A percentile compares a stretch with the other conserved stretches of the same genome.
phyloP scores from a whole-genome alignment of 2,888 invertebrate species.

The Pharmacophagus antenor region DNA sequence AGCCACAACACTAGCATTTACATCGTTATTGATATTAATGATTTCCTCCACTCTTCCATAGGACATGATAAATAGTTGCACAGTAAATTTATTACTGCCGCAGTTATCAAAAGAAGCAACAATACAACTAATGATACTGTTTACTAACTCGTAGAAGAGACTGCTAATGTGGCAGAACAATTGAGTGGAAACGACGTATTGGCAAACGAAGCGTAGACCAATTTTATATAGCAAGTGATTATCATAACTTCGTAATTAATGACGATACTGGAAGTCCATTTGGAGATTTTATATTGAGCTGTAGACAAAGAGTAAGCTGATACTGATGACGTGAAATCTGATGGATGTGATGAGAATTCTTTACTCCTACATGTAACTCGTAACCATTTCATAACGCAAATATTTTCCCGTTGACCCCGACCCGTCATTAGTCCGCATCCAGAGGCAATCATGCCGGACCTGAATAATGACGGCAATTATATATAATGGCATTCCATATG shows the following conservation, averaged over 20 bases:
- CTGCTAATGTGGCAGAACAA: neutral
- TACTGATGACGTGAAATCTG: too few species aligned
- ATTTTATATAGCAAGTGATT: too few species aligned
- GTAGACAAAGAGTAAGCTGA: too few species aligned
- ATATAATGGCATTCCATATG: neutral
- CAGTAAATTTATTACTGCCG: constrained; percentile 19
- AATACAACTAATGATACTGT: neutral
- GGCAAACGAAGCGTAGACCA: too few species aligned
- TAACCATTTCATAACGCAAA: neutral
- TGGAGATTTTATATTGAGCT: too few species aligned
- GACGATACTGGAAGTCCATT: too few species aligned
- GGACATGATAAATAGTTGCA: constrained; percentile 37
- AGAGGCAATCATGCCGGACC: constrained; percentile 1
- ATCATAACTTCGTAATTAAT: too few species aligned
- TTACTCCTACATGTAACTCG: neutral
- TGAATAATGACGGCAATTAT: constrained; percentile 1
- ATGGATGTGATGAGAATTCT: too few species aligned
- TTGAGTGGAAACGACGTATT: too few species aligned
- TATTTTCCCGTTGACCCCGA: neutral
- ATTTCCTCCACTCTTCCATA: constrained; percentile 39
- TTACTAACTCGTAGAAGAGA: too few species aligned
- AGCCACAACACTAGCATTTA: constrained; percentile 34
- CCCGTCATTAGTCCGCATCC: neutral
- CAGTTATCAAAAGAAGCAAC: constrained; percentile 5
- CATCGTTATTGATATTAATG: constrained; percentile 47